Evolutionary conservation across 2,113 vertebrate genomes (phyloP).

Genomic region (Cyanocitta stelleri): DNA sequence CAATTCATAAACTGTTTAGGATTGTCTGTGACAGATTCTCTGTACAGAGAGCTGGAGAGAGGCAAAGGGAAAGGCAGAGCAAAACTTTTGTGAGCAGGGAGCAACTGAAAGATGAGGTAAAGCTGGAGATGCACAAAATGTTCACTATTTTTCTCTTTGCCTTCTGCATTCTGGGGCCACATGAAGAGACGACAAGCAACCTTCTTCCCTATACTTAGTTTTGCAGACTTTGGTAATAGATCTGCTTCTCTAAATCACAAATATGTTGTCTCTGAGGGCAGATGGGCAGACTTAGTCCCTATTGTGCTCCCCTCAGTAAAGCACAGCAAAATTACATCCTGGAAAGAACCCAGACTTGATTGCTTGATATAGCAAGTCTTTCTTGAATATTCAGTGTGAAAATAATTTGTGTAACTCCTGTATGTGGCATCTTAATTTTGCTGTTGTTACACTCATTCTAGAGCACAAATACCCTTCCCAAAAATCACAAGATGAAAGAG

Average conservation of each 20-base stretch:
- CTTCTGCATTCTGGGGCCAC: background rate
- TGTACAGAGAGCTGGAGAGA: background rate
- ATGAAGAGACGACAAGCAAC: background rate
- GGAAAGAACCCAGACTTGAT: background rate
- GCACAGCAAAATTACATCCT: background rate
- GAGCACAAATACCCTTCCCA: background rate
- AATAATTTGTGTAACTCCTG: background rate
- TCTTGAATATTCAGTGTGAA: background rate
- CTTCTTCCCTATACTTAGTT: background rate
- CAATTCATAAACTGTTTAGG: background rate
- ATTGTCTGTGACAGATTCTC: background rate
- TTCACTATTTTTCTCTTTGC: fast-evolving
- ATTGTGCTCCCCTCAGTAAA: background rate
- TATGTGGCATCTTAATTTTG: background rate
- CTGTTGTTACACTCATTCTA: background rate
- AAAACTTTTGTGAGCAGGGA: background rate
- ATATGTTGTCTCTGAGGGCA: background rate
- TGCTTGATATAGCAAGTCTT: background rate
- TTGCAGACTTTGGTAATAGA: background rate
- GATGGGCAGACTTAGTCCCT: background rate
- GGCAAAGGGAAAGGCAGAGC: background rate
- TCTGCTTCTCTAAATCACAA: background rate
- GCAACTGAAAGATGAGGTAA: background rate
- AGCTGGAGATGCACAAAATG: background rate
- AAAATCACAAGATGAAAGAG: background rate